Conservation (phyloP, 2,888 invertebrate species). For the Melinaea marsaeus region DNA sequence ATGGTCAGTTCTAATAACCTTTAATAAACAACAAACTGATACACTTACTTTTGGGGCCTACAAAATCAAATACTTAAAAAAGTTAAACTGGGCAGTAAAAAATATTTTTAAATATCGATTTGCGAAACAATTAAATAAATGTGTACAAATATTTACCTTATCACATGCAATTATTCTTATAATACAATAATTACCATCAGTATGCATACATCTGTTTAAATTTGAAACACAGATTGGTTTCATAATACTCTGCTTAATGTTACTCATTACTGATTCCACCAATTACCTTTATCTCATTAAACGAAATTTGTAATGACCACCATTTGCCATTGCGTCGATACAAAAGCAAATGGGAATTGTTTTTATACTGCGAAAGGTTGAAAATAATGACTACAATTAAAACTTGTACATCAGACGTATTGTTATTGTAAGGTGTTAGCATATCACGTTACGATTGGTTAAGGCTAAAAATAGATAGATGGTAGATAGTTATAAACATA, state of each 20-base stretch:
- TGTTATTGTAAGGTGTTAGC: too few relatives aligned
- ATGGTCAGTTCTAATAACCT: too few relatives aligned
- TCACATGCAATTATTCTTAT: conserved; percentile 5
- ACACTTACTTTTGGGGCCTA: too few relatives aligned
- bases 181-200: not conserved
- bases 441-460: too few relatives aligned
- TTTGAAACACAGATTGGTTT: conserved; percentile 32
- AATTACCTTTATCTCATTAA: conserved; percentile 32
- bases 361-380: not conserved
- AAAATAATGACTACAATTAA: not conserved
- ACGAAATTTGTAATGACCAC: conserved; percentile 28
- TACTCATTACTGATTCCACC: conserved; percentile 30
- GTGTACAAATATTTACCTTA: conserved; percentile 4
- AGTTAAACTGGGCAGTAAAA: too few relatives aligned
- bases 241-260: conserved; percentile 29
- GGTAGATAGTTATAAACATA: too few relatives aligned
- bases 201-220: conserved; percentile 23
- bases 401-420: too few relatives aligned
- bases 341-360: conserved; percentile 9
- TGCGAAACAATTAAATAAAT: not conserved
- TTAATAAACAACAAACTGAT: too few relatives aligned
- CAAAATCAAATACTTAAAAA: too few relatives aligned
- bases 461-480: too few relatives aligned
- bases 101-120: not conserved
- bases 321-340: conserved; percentile 19